Conservation (phyloP, 1,140 invertebrate species). For the Oryctes rhinoceros region DNA sequence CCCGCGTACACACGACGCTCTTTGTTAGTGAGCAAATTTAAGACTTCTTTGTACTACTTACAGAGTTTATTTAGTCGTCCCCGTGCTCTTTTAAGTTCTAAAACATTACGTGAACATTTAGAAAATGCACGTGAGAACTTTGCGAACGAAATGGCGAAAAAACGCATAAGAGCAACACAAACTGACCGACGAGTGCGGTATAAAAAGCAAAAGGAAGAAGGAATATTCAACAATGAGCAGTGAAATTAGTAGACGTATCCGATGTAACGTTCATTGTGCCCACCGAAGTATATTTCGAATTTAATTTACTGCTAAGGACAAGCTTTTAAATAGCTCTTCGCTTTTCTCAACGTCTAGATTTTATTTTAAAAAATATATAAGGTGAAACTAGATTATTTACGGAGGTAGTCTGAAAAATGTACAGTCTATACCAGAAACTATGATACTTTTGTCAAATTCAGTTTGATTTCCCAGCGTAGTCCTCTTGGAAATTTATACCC, state of each 20-base stretch:
- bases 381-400: too few relatives aligned
- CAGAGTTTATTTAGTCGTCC: conserved; percentile 37
- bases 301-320: conserved; percentile 12
- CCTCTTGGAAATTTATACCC: too few relatives aligned
- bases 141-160: neutral
- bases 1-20: conserved; percentile 20
- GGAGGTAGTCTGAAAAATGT: too few relatives aligned
- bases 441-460: too few relatives aligned
- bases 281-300: conserved; percentile 11
- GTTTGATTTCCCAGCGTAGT: too few relatives aligned
- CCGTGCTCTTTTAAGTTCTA: conserved; percentile 2
- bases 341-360: neutral
- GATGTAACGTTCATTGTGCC: neutral
- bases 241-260: conserved; percentile 24
- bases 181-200: neutral
- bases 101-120: conserved; percentile 28
- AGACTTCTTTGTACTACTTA: conserved; percentile 40
- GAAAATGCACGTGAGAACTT: conserved; percentile 33
- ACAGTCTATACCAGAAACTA: too few relatives aligned
- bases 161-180: neutral
- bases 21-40: conserved; percentile 39
- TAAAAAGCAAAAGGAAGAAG: conserved; percentile 24
- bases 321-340: neutral
- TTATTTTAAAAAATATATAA: too few relatives aligned
- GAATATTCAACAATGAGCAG: conserved; percentile 27